Evolutionary conservation across 2,797 vertebrate genomes (phyloP), one percentile per base, ranked within the genome.

Genomic region (Fistularia tabacaria): DNA sequence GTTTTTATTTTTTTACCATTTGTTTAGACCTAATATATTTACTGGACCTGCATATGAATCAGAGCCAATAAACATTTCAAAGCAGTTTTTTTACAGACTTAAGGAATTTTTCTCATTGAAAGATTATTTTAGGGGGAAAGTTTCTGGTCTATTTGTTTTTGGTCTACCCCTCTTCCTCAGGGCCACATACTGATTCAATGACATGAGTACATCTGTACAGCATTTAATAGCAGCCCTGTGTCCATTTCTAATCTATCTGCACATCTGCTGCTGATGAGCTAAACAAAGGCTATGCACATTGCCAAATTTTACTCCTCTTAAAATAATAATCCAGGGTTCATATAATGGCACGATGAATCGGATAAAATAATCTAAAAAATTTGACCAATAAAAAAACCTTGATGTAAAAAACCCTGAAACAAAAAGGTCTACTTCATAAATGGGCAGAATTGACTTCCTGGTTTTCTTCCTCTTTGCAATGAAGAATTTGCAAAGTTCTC

Each of bases 201-300:
- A 86, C 83, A 85, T 69, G 74, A 80, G 62, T 84, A 83, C 87
- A 88, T 89, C 85, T 89, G 87, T 69, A 79, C 70, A 78, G 81
- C 80, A 83, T 80, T 82, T 63, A 85, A 76, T 67, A 74, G 73
- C 82, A 82, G 77, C 79, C 61, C 57, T 58, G 70, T 69, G 64
- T 80, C 79, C 79, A 61, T 66, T 76, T 65, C 72, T 73, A 74
- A 76, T 85, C 77, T 79, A 82, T 73, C 76, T 78, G 71, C 79
- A 85, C 87, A 89, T 86, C 85, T 87, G 85, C 82, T 74, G 85
- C 71, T 73, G 77, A 83, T 78, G 78, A 86, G 74, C 76, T 82
- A 82, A 83, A 87, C 80, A 87, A 86, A 85, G 61, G 71, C 71
- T 14, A 56, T 13, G 48, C 54, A 57, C 72, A 59, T 74, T 60